A percentile compares a stretch with the other conserved stretches of the same genome.
These are phyloP conservation scores for Tyrophagus putrescentiae DNA, from an alignment of 1,140 invertebrate genomes.

Conservation along the genomic window DNA sequence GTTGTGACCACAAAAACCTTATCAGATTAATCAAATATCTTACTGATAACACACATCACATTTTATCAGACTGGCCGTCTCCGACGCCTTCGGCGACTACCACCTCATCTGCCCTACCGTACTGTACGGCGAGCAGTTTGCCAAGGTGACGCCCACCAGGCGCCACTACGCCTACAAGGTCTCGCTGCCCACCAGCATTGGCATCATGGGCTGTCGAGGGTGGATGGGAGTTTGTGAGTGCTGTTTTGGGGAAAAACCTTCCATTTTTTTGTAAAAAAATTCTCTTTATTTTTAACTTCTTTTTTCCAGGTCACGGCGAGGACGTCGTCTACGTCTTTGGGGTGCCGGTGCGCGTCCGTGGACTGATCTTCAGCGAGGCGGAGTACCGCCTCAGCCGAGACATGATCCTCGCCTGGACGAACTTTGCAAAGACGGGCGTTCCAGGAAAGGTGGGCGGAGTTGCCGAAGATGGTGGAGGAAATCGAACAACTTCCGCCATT, in stretches of 20 bases:
- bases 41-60: too few relatives aligned
- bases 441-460: background rate
- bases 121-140: background rate
- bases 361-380: constrained; percentile 19
- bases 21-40: too few relatives aligned
- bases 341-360: constrained; percentile 20
- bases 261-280: too few relatives aligned
- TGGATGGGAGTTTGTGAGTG: constrained; percentile 93
- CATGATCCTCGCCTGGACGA: constrained; percentile 42
- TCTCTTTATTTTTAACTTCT: too few relatives aligned
- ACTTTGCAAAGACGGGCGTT: constrained; percentile 23
- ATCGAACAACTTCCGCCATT: too few relatives aligned
- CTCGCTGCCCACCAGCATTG: background rate
- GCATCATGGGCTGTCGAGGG: constrained; percentile 29
- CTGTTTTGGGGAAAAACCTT: constrained; percentile 74
- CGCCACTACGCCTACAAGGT: background rate
- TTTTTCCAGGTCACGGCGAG: constrained; percentile 88
- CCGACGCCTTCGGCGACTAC: constrained; percentile 5
- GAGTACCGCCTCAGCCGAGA: constrained; percentile 23
- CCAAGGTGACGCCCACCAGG: background rate
- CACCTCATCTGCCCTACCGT: background rate
- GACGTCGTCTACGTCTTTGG: constrained; percentile 90
- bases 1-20: too few relatives aligned
- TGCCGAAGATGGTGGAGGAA: background rate
- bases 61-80: constrained; percentile 1